These are phyloP conservation scores for Plotosus lineatus DNA, from an alignment of 2,113 vertebrate species.

Conservation along the genomic window DNA sequence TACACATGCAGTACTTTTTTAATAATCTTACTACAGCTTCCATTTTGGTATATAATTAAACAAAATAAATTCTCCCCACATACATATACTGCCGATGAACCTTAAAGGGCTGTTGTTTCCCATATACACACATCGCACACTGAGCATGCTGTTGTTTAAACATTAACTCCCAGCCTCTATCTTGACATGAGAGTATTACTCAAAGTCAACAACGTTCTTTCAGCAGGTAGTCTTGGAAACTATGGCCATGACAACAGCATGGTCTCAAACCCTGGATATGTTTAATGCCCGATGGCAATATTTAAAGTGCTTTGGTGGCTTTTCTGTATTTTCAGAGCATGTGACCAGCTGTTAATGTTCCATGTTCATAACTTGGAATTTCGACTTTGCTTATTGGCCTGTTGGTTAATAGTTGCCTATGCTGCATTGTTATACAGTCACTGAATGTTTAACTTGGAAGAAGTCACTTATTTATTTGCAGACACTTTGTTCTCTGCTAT, in stretches of 20 bases:
- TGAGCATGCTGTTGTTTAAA: conserved; percentile 46
- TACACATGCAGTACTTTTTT: too few species aligned
- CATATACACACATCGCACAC: background rate
- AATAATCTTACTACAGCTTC: background rate
- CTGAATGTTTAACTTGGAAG: conserved; percentile 35
- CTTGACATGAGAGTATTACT: conserved; percentile 36
- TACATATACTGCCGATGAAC: background rate
- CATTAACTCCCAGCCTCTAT: conserved; percentile 44
- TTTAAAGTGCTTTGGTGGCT: background rate
- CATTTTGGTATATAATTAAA: background rate
- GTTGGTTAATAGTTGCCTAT: conserved; percentile 31
- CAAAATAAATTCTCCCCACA: background rate
- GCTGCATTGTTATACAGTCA: conserved; percentile 3
- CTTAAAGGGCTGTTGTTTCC: background rate
- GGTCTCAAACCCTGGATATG: conserved; percentile 4
- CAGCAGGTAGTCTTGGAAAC: conserved; percentile 37
- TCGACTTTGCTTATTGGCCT: conserved; percentile 32
- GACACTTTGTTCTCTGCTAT: background rate
- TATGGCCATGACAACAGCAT: conserved; percentile 26
- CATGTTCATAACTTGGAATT: conserved; percentile 9
- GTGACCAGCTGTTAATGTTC: conserved; percentile 27
- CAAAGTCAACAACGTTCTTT: conserved; percentile 39
- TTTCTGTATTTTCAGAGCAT: background rate
- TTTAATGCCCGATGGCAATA: background rate
- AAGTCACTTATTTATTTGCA: conserved; percentile 26